Conservation (phyloP, 2,113 vertebrate species). For the Apteryx mantelli region DNA sequence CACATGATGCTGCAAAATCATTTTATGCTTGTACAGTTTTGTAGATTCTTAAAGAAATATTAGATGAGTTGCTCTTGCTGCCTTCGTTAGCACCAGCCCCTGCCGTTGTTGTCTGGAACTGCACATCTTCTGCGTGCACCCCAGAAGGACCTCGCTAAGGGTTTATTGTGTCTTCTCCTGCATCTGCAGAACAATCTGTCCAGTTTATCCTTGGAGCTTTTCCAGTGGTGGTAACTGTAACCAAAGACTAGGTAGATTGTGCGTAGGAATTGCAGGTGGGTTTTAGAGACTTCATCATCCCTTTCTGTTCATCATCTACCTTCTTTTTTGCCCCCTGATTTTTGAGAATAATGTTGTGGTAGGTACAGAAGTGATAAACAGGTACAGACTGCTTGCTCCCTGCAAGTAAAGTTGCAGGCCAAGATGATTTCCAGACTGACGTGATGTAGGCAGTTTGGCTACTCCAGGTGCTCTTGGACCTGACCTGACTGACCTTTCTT, state of each 20-base stretch:
- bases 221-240: background rate
- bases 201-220: background rate
- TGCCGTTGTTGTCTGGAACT: background rate
- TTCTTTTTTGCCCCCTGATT: background rate
- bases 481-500: background rate
- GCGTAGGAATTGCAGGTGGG: background rate
- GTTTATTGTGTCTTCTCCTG: background rate
- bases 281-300: background rate
- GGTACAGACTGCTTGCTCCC: background rate
- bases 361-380: background rate
- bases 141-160: background rate
- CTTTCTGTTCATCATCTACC: background rate
- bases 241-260: background rate
- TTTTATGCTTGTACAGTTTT: background rate
- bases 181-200: background rate
- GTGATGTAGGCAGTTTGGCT: background rate
- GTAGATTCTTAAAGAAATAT: background rate
- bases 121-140: background rate
- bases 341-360: background rate
- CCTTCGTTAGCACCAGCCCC: background rate
- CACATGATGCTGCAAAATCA: accelerated
- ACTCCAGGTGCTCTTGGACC: background rate
- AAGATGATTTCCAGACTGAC: background rate
- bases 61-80: background rate
- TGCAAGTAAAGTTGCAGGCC: background rate